Percentiles rank a stretch among this genome's conserved stretches.
Conservation (phyloP, 2,797 vertebrate genomes). For the Chiloscyllium punctatum region DNA sequence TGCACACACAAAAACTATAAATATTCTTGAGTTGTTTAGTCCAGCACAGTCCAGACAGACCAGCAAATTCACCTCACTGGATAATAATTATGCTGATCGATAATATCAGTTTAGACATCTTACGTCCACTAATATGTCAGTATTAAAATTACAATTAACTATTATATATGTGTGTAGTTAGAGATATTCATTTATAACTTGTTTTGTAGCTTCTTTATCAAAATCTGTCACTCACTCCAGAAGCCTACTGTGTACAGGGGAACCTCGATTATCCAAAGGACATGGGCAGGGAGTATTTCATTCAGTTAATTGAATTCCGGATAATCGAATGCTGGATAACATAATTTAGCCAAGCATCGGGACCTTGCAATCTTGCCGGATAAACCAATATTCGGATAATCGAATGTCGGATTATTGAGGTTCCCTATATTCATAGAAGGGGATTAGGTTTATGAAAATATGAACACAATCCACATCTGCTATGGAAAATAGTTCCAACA, state of each 20-base stretch:
- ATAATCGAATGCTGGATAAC: too few species aligned
- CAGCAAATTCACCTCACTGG: neutral
- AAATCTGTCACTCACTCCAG: neutral
- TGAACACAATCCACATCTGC: neutral
- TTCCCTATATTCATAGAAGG: neutral
- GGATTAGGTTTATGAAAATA: neutral
- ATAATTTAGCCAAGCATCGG: too few species aligned
- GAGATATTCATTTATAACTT: neutral
- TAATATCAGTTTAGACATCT: neutral
- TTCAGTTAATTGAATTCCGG: too few species aligned
- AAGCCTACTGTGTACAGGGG: too few species aligned
- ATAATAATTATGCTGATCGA: neutral
- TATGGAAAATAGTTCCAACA: neutral
- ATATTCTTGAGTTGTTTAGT: neutral
- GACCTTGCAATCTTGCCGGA: too few species aligned
- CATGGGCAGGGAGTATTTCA: too few species aligned
- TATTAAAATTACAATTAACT: neutral
- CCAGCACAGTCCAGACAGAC: neutral
- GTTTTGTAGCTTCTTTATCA: neutral
- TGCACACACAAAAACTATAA: neutral
- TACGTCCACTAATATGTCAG: neutral
- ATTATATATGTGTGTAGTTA: too few species aligned
- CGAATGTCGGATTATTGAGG: too few species aligned
- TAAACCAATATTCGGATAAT: too few species aligned
- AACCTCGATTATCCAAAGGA: too few species aligned